A percentile compares a stretch with the other conserved stretches of the same genome.
These are phyloP conservation scores for Drosophila subquinaria DNA, from an alignment of 2,888 invertebrate genomes.

Conservation along the genomic window DNA sequence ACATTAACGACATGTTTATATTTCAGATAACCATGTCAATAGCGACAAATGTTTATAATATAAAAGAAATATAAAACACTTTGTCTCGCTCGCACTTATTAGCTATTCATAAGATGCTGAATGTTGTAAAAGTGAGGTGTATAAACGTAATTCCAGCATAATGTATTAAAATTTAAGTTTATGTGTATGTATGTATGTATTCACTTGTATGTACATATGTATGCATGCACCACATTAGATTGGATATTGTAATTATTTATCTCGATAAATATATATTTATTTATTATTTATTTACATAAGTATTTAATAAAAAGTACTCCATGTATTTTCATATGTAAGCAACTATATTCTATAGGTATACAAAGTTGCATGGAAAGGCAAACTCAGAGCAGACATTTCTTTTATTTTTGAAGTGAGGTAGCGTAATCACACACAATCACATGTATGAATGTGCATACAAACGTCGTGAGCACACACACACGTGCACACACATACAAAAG, in stretches of 20 bases:
- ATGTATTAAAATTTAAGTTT: slow-evolving; percentile 5
- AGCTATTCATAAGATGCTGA: slow-evolving; percentile 1
- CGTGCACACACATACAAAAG: slow-evolving; percentile 16
- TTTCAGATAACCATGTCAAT: not conserved
- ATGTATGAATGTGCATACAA: slow-evolving; percentile 41
- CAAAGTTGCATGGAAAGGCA: slow-evolving; percentile 35
- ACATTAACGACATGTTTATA: not conserved
- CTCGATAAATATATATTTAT: not conserved
- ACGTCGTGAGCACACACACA: slow-evolving; percentile 39
- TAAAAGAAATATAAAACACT: slow-evolving; percentile 10
- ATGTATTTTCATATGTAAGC: slow-evolving; percentile 10
- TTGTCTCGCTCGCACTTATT: slow-evolving; percentile 8
- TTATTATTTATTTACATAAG: not conserved
- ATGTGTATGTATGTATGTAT: slow-evolving; percentile 3
- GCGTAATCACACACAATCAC: slow-evolving; percentile 52
- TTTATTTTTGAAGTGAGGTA: slow-evolving; percentile 45
- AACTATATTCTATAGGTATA: slow-evolving; percentile 12
- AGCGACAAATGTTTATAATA: slow-evolving; percentile 11
- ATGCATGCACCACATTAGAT: slow-evolving; percentile 8
- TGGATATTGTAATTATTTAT: not conserved
- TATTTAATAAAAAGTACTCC: not conserved
- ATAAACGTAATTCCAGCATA: slow-evolving; percentile 21
- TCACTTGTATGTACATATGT: slow-evolving; percentile 10
- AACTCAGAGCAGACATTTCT: slow-evolving; percentile 45
- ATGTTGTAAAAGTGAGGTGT: slow-evolving; percentile 11